Conservation (phyloP, 37 sponge, comb jelly and placozoan species). For the Cliona cf. orientalis region DNA sequence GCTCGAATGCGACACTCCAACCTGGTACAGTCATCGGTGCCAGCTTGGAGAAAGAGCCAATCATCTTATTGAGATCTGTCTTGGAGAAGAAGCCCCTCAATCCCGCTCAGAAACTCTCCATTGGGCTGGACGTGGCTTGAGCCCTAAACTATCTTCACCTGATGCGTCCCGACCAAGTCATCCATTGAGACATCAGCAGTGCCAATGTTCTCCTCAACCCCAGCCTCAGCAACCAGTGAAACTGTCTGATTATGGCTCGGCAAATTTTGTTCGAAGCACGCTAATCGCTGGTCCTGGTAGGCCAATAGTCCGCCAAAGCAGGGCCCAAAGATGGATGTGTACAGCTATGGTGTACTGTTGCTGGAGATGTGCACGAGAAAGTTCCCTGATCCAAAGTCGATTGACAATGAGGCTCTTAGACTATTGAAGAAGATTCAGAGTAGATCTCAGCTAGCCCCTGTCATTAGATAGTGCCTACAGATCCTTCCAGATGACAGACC, state of each 20-base stretch:
- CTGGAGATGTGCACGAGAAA: slow-evolving; percentile 48
- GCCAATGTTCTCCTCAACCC: slow-evolving; percentile 64
- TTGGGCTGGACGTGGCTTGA: slow-evolving; percentile 11
- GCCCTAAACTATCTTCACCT: slow-evolving; percentile 58
- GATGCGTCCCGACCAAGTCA: slow-evolving; percentile 56
- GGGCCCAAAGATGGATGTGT: slow-evolving; percentile 59
- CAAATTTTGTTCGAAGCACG: slow-evolving; percentile 38
- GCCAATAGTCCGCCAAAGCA: slow-evolving; percentile 22
- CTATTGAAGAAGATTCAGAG: not conserved
- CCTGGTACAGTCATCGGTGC: not conserved
- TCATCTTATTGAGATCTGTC: slow-evolving; percentile 42
- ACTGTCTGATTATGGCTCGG: slow-evolving; percentile 76
- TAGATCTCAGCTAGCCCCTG: no score
- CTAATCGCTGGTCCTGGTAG: slow-evolving; percentile 39
- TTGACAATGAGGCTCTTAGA: not conserved
- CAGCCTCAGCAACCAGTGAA: slow-evolving; percentile 35
- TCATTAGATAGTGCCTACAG: no score
- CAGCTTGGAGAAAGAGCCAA: slow-evolving; percentile 30
- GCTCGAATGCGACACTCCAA: slow-evolving; percentile 57
- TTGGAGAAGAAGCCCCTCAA: slow-evolving; percentile 15
- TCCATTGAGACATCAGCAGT: slow-evolving; percentile 79
- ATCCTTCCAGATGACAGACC: no score
- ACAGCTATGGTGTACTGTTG: slow-evolving; percentile 64
- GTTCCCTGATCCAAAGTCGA: slow-evolving; percentile 1
- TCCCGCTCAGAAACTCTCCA: slow-evolving; percentile 8